Evolutionary conservation across 2,113 vertebrate genomes (phyloP).

Genomic region (Cairina moschata): DNA sequence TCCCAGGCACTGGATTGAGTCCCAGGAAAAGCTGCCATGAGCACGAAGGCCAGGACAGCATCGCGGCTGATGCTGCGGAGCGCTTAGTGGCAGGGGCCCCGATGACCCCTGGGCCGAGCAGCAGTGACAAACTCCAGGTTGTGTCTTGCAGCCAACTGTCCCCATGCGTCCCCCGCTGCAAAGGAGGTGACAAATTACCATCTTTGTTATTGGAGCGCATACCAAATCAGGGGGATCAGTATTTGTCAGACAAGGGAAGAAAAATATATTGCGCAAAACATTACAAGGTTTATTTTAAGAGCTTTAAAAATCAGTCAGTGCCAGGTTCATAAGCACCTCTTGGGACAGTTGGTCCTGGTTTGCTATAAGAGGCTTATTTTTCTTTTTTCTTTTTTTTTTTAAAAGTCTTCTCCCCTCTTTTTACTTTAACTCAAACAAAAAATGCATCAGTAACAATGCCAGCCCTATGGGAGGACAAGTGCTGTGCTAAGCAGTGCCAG

Average conservation of each 20-base stretch:
- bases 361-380: not conserved
- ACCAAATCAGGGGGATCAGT: not conserved
- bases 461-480: not conserved
- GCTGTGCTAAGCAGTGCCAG: not conserved
- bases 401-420: no score
- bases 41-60: not conserved
- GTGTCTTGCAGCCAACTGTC: not conserved
- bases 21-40: not conserved
- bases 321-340: not conserved
- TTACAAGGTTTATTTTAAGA: conserved; percentile 9
- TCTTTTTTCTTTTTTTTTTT: not conserved
- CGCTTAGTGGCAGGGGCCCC: accelerated
- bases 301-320: not conserved
- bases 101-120: accelerated
- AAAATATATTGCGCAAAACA: not conserved
- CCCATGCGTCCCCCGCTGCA: accelerated
- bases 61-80: accelerated
- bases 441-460: no score
- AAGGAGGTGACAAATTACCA: not conserved
- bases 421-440: not conserved
- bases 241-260: not conserved
- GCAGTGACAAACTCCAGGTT: not conserved
- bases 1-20: not conserved
- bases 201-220: not conserved
- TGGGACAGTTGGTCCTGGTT: not conserved